Conservation (phyloP, 2,113 vertebrate genomes). For the Dipodomys ordii region DNA sequence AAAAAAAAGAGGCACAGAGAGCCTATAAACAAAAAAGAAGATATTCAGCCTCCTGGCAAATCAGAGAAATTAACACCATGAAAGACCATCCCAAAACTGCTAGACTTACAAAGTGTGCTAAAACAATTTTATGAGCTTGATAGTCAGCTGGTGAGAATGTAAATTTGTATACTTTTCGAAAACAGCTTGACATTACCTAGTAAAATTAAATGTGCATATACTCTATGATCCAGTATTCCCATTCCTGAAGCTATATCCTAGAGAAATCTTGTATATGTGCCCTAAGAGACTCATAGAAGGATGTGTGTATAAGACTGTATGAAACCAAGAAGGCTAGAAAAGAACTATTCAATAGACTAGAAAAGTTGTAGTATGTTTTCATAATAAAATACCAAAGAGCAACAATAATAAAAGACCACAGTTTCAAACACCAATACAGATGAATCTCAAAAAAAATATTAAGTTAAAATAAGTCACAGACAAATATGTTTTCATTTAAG, state of each 20-base stretch:
- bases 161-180: slow-evolving; percentile 15
- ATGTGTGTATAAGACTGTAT: background rate
- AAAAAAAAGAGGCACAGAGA: background rate
- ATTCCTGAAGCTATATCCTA: background rate
- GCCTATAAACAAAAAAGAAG: slow-evolving; percentile 29
- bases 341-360: slow-evolving; percentile 3
- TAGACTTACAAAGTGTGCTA: background rate
- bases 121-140: background rate
- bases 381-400: slow-evolving; percentile 18
- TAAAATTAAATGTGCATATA: slow-evolving; percentile 14
- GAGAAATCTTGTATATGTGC: slow-evolving; percentile 25
- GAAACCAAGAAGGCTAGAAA: slow-evolving; percentile 16
- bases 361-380: slow-evolving; percentile 35
- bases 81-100: background rate
- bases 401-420: slow-evolving; percentile 48
- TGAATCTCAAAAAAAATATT: slow-evolving; percentile 39
- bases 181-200: background rate
- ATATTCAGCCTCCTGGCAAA: background rate
- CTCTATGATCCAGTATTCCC: background rate
- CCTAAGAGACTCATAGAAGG: background rate
- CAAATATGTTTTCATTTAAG: slow-evolving; percentile 6
- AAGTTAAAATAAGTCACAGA: slow-evolving; percentile 55
- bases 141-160: background rate
- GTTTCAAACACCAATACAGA: slow-evolving; percentile 19
- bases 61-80: slow-evolving; percentile 41